Evolutionary conservation across 2,113 vertebrate genomes (phyloP), one percentile per base, ranked within the genome.

Genomic region (Anhinga anhinga): DNA sequence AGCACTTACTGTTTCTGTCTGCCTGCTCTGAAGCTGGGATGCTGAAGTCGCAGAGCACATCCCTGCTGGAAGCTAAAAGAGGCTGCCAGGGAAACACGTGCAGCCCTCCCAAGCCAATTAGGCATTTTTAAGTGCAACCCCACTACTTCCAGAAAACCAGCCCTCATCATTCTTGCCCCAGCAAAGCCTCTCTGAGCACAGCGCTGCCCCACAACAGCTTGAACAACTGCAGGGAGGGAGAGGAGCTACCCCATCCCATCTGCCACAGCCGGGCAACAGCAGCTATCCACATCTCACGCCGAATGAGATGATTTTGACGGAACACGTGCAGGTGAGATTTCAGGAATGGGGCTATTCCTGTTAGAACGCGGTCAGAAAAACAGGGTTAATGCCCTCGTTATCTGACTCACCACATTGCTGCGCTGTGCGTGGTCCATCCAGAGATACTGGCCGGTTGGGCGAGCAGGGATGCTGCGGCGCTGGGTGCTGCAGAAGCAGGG

Each of bases 201-300:
- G 56, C 3, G 1, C 49, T 82, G 79, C 25, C 42, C 53, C 49
- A 49, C 34, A 82, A 58, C 19, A 82, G 23, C 70, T 74, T 15
- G 0, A 61, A 32, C 15, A 38, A 29, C n/a, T 25, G 47, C 49
- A 61, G 0, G 6, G 49, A 82, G 12, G 50, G n/a, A 74, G 15
- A 22, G 29, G 21, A 80, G 55, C 14, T 26, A 34, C 25, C 29
- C 52, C 56, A 56, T 11, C 9, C 26, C 82, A 58, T 7, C 18
- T 2, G 0, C 72, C 20, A 14, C 52, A 71, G 61, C 26, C 2
- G 0, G 29, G 58, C 65, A 44, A 66, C n/a, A 45, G 29, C 74
- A 81, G 40, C 50, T 47, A 50, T 27, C 29, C 2, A 0, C 69
- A 62, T 14, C 56, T 42, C 73, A 12, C 0, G 44, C 15, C 38